phyloP scores from a whole-genome alignment of 2,888 invertebrate genomes.

The Zeuzera pyrina region DNA sequence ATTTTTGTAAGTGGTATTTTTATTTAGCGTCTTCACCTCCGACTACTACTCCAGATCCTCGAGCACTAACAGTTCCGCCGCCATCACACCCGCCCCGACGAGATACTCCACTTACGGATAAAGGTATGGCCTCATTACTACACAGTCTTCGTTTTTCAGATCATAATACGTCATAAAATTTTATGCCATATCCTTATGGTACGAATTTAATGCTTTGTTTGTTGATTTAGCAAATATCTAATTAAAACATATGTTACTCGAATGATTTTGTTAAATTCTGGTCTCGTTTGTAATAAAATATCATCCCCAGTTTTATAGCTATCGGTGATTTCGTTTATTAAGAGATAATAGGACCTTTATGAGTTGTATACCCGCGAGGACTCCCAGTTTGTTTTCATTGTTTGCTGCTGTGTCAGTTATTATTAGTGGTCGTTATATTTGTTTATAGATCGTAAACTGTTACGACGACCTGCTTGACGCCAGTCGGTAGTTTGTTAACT shows the following conservation, averaged over 20 bases:
- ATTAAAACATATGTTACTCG: no score
- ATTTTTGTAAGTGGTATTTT: not conserved
- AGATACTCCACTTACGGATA: conserved; percentile 57
- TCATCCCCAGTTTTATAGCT: conserved; percentile 61
- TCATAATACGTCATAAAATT: no score
- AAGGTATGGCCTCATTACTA: conserved; percentile 55
- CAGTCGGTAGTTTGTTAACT: conserved; percentile 58
- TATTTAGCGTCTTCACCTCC: conserved; percentile 82
- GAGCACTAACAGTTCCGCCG: conserved; percentile 68
- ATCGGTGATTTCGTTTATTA: conserved; percentile 58
- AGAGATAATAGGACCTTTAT: conserved; percentile 71
- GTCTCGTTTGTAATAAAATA: conserved; percentile 45
- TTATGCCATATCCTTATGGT: no score
- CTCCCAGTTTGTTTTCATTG: conserved; percentile 61
- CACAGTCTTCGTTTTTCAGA: conserved; percentile 8
- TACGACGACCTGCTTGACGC: conserved; percentile 61
- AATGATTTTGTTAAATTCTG: conserved; percentile 46
- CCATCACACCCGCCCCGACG: conserved; percentile 57
- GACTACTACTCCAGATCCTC: conserved; percentile 84
- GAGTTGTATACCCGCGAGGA: conserved; percentile 48
- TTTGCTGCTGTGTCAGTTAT: conserved; percentile 68
- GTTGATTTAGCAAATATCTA: no score
- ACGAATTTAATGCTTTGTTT: no score
- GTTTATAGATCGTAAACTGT: conserved; percentile 68
- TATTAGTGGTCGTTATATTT: conserved; percentile 67